Conservation (phyloP, 2,888 invertebrate genomes). For the Priocnemis perturbator region DNA sequence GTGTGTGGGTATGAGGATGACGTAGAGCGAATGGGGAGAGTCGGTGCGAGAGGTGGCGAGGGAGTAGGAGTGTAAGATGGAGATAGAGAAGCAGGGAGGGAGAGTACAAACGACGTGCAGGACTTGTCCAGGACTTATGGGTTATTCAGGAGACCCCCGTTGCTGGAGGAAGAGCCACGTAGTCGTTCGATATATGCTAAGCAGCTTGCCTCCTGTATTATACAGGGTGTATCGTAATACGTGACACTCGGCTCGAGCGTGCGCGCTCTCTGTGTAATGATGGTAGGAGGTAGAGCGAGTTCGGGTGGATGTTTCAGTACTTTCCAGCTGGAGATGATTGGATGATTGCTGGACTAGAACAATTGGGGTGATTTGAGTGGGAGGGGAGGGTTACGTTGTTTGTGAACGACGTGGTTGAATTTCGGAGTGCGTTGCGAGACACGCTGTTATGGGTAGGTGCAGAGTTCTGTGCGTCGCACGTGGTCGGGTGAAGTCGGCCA, state of each 20-base stretch:
- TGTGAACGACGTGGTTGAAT: no score
- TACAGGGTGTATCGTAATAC: background rate
- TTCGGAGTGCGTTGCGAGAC: no score
- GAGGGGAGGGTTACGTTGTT: no score
- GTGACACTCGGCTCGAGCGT: background rate
- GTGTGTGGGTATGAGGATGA: background rate
- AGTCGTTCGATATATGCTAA: constrained; percentile 68
- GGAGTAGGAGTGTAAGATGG: constrained; percentile 31
- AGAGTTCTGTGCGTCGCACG: constrained; percentile 32
- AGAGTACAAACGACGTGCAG: constrained; percentile 51
- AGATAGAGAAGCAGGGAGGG: constrained; percentile 23
- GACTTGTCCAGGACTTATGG: constrained; percentile 65
- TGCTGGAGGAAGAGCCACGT: constrained; percentile 43
- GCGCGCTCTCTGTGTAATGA: no score
- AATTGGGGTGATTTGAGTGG: no score
- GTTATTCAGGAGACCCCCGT: constrained; percentile 67
- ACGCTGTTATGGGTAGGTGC: no score
- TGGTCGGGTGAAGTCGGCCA: constrained; percentile 37
- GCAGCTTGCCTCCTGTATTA: constrained; percentile 62
- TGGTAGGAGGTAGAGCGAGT: no score
- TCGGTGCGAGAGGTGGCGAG: background rate
- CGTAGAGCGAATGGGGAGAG: background rate
- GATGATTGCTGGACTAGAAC: no score
- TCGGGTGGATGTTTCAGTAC: no score
- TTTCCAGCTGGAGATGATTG: no score